These are phyloP conservation scores for Caloenas nicobarica DNA, from an alignment of 2,113 vertebrate species.

Conservation along the genomic window DNA sequence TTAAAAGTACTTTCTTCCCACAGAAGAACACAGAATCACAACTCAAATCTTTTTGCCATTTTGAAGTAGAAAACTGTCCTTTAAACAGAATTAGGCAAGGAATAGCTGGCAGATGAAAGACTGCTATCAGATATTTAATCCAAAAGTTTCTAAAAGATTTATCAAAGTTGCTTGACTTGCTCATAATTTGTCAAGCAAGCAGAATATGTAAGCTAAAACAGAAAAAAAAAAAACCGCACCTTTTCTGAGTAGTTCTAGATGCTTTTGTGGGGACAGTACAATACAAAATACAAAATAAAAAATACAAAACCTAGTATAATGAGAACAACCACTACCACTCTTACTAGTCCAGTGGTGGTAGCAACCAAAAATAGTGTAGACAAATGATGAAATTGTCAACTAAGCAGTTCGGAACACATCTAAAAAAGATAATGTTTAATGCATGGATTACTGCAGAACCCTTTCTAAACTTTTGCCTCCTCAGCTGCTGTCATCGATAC, in stretches of 20 bases:
- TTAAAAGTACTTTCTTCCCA: not conserved
- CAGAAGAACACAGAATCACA: not conserved
- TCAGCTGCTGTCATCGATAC: not conserved
- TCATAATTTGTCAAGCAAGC: not conserved
- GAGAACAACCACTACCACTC: too few relatives aligned
- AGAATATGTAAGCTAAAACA: not conserved
- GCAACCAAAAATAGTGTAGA: not conserved
- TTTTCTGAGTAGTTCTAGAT: not conserved
- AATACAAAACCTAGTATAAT: not conserved
- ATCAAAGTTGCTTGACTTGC: constrained; percentile 7
- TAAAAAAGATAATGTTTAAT: not conserved
- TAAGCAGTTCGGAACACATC: not conserved
- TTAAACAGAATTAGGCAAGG: not conserved
- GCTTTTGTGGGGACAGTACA: not conserved
- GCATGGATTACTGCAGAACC: not conserved
- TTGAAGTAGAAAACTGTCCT: not conserved
- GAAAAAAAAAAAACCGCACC: not conserved
- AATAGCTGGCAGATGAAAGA: not conserved
- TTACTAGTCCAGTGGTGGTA: not conserved
- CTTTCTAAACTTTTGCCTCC: not conserved
- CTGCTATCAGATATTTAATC: constrained; percentile 27
- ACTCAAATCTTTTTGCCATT: not conserved
- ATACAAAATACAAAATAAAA: not conserved
- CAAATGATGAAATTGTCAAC: not conserved
- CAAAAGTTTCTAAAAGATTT: not conserved